Base-by-base conservation (phyloP, 2,113 vertebrate species). In the Aspiorhynchus laticeps region DNA sequence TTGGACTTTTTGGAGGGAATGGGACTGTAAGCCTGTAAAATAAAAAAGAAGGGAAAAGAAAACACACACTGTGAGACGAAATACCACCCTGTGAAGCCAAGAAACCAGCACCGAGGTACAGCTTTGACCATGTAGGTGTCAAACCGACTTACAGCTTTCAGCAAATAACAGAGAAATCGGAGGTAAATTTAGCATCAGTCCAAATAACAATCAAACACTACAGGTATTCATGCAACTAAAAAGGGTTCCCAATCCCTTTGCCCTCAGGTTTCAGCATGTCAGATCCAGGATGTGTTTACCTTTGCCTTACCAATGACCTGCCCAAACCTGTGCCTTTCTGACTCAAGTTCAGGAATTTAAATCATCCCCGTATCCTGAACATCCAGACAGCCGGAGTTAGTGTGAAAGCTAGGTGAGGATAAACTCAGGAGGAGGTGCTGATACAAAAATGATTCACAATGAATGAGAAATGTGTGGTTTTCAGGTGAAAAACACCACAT, bases 21-120 rank as follows among this genome's bases (percentile, higher is more conserved):
- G 0, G 95, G 94, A 88, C 94, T 95, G 77, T 92, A 93, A 73
- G 93, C 91, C 95, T 95, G 91, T 36, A 78, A 84, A 85, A 67
- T 24, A 89, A 61, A 24, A n/a, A 51, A 56, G 82, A 85, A 56
- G 28, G 89, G 65, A 33, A 28, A 67, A 41, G 43, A 46, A 73
- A 46, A 46, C 31, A 48, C 85, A 91, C 84, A 87, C 89, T 65
- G 88, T 43, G n/a, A 85, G n/a, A 63, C 28, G n/a, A 61, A 33
- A 75, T 33, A 48, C 48, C 12, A 78, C n/a, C 48, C 56, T 48
- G 69, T 48, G 38, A 63, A 33, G 21, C 28, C 46, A 69, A 51
- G 26, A 65, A 61, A 26, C 33, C 24, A 38, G 61, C 61, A 5
- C 56, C 1, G 80, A 69, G 41, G 61, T 71, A 83, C 26, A 46